A percentile compares a stretch with the other conserved stretches of the same genome.
phyloP scores from a whole-genome alignment of 1,140 invertebrate species.

The Zophobas atratus region DNA sequence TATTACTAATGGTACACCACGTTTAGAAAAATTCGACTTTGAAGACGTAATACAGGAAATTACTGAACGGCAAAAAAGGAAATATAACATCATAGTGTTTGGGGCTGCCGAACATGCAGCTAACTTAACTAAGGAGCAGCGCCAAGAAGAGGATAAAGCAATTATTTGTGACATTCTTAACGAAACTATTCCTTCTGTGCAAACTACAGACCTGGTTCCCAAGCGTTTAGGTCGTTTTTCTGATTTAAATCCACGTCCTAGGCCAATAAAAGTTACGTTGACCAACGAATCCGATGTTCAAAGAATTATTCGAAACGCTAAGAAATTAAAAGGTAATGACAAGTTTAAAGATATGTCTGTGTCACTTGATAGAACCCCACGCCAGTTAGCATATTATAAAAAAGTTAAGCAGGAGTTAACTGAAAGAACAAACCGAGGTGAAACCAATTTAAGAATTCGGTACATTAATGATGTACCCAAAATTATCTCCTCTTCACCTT shows the following conservation, averaged over 20 bases:
- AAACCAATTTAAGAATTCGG: too few relatives aligned
- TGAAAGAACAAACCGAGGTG: too few relatives aligned
- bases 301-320: too few relatives aligned
- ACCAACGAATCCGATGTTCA: neutral
- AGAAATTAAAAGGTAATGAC: too few relatives aligned
- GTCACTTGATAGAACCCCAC: too few relatives aligned
- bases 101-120: neutral
- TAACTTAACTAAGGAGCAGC: neutral
- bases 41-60: neutral
- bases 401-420: too few relatives aligned
- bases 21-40: neutral
- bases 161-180: neutral
- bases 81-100: neutral
- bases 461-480: too few relatives aligned
- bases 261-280: neutral
- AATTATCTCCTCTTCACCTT: too few relatives aligned
- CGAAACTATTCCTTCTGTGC: neutral
- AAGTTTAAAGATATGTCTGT: too few relatives aligned
- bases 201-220: neutral
- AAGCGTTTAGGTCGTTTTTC: neutral
- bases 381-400: too few relatives aligned
- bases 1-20: neutral
- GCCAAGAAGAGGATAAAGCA: neutral
- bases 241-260: neutral
- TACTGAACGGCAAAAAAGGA: neutral